phyloP scores from a whole-genome alignment of 2,113 vertebrate species.

The Gymnogyps californianus region DNA sequence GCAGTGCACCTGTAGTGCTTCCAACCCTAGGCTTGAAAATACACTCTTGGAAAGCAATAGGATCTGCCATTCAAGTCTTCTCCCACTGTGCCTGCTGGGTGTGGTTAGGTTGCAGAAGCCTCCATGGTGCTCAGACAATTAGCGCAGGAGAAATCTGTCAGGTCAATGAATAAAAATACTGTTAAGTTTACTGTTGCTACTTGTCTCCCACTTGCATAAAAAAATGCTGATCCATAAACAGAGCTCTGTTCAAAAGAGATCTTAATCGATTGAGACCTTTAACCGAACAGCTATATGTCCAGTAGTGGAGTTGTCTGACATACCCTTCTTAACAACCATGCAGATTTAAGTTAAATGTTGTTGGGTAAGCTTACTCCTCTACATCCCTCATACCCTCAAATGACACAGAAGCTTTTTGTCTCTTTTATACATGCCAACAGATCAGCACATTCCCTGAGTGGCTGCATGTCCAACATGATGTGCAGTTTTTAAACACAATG shows the following conservation, averaged over 20 bases:
- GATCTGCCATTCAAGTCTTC: background rate
- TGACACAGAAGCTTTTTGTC: background rate
- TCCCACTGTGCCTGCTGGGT: background rate
- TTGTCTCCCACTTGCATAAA: background rate
- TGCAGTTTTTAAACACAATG: background rate
- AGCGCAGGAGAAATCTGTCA: background rate
- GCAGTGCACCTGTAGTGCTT: background rate
- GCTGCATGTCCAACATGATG: background rate
- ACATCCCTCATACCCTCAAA: background rate
- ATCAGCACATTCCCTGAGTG: slow-evolving; percentile 27
- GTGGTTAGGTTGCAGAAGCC: background rate
- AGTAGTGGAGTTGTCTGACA: background rate
- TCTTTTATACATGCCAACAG: background rate
- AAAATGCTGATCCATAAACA: background rate
- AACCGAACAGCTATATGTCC: background rate
- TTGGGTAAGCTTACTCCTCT: background rate
- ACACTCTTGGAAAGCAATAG: background rate
- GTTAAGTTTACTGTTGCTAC: background rate
- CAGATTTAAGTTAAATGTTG: background rate
- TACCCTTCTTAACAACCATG: background rate
- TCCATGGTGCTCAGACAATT: background rate
- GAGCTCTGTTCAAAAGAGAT: background rate
- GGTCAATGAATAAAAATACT: background rate
- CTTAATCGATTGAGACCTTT: background rate
- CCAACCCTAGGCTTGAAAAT: background rate